Evolutionary conservation across 2,113 vertebrate genomes (phyloP).

Genomic region (Oryctolagus cuniculus): mOryCun1.1 NC_091434.1:38862501-38863000

Average conservation of each 20-base stretch:
- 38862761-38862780: neutral
- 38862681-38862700: neutral
- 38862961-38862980: neutral
- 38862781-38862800: neutral
- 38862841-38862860: neutral
- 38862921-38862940: neutral
- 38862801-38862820: neutral
- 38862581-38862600: neutral
- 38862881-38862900: neutral
- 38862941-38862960: neutral
- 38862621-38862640: neutral
- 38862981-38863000: conserved; percentile 90
- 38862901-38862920: neutral
- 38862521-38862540: neutral
- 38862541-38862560: neutral
- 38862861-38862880: neutral
- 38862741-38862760: neutral
- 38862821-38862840: neutral
- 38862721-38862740: too few species aligned
- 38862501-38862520: neutral
- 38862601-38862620: neutral
- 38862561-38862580: neutral
- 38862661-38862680: neutral
- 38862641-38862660: neutral
- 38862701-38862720: neutral